Percentiles rank a stretch among this genome's conserved stretches.
Conservation (phyloP, 1,140 invertebrate species). For the Atta cephalotes region DNA sequence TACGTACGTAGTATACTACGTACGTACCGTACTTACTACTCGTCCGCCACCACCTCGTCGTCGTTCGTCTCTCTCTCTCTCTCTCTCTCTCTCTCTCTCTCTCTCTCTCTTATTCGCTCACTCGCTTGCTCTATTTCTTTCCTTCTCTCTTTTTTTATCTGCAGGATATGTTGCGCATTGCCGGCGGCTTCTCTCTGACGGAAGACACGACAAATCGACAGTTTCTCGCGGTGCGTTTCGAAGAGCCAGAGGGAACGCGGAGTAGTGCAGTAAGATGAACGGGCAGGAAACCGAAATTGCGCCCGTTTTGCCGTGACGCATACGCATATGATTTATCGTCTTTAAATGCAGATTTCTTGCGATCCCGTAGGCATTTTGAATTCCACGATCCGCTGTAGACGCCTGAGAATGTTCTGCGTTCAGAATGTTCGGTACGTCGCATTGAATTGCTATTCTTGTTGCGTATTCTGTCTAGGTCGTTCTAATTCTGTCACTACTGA, state of each 20-base stretch:
- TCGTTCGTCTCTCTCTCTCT: background rate
- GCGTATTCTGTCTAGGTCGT: background rate
- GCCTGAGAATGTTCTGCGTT: conserved; percentile 8
- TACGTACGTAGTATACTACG: too few species aligned
- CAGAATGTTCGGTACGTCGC: background rate
- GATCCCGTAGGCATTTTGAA: conserved; percentile 51
- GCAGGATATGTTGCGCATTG: conserved; percentile 41
- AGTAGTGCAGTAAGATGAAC: conserved; percentile 65
- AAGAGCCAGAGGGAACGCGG: conserved; percentile 38
- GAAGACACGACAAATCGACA: conserved; percentile 77
- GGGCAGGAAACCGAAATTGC: conserved; percentile 78
- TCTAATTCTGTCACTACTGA: conserved; percentile 9
- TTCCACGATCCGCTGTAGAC: conserved; percentile 43
- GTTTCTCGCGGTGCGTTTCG: conserved; percentile 64
- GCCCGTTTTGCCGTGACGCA: conserved; percentile 67
- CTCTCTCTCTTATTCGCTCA: background rate
- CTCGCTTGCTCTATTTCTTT: background rate
- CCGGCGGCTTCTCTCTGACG: conserved; percentile 65
- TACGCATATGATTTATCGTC: conserved; percentile 79
- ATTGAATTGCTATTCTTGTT: conserved; percentile 29
- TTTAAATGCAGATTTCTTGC: conserved; percentile 79
- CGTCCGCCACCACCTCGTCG: too few species aligned
- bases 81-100: conserved; percentile 10
- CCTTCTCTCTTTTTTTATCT: conserved; percentile 14
- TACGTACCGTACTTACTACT: too few species aligned